Conservation (phyloP, 1,140 invertebrate species). For the Temnothorax curvispinosus region DNA sequence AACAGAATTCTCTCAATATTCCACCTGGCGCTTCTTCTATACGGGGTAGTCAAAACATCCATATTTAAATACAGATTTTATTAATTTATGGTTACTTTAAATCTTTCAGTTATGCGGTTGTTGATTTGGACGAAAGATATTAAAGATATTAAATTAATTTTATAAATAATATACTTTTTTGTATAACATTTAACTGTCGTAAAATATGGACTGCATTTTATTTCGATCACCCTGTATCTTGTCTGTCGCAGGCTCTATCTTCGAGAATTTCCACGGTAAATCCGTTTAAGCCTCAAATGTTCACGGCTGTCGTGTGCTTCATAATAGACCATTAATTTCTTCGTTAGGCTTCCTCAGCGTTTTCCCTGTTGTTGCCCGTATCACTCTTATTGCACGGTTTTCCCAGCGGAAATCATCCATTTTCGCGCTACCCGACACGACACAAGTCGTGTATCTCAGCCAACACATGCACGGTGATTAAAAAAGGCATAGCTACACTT, state of each 20-base stretch:
- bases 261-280: conserved; percentile 46
- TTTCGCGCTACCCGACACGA: conserved; percentile 33
- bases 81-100: not conserved
- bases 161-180: not conserved
- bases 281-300: conserved; percentile 44
- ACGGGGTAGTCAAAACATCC: not conserved
- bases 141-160: not conserved
- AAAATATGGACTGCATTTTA: not conserved
- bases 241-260: not conserved
- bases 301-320: conserved; percentile 13
- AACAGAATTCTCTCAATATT: conserved; percentile 44
- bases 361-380: conserved; percentile 10
- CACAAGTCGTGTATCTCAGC: conserved; percentile 36
- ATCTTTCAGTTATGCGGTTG: not conserved
- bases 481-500: conserved; percentile 43
- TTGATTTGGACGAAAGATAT: not conserved
- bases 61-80: not conserved
- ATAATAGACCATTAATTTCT: conserved; percentile 44
- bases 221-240: not conserved
- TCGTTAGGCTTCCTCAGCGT: conserved; percentile 34
- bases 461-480: conserved; percentile 33
- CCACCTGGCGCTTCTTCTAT: not conserved
- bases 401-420: conserved; percentile 58
- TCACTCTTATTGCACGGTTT: conserved; percentile 35
- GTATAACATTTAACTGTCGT: not conserved